Evolutionary conservation across 2,888 invertebrate genomes (phyloP), one percentile per base, ranked within the genome.

Genomic region (Conchocele bisecta): DNA sequence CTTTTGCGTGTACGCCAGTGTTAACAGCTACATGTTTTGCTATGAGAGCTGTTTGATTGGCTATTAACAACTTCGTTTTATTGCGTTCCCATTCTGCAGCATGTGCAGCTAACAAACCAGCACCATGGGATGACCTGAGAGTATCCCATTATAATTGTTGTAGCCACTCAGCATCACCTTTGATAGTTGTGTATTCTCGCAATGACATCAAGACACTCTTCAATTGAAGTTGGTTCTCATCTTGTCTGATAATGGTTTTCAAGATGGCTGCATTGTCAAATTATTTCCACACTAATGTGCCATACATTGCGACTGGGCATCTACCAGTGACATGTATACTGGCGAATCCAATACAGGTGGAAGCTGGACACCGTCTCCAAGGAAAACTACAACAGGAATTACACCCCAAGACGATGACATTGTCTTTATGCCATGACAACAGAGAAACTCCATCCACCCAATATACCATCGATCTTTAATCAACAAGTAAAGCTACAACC

Each of bases 331-430:
- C n/a, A 50, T 50, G 17, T 78, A 78, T n/a, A 78, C 67, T 26
- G 74, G 81, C 28, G 57, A 54, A 54, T 80, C 79, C 42, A 31
- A 39, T 13, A 81, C 81, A 39, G 76, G 81, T 59, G 76, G 79
- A 17, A 77, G 59, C 41, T 81, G 75, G 29, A 72, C 57, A 54
- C 75, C 82, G 57, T 80, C 78, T 15, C 81, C 79, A 56, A 77
- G 42, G 56, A 79, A 72, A 15, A 79, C 73, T 13, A 77, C 77
- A 35, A 79, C 81, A 13, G 81, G 79, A 41, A 81, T 22, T 15
- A 75, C 79, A 28, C 73, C 77, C 77, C 75, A 75, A 22, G 51
- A 33, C 6, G 2, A 15, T 51, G 7, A 2, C 11, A 35, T 33
- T 11, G 31, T 51, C 17, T 51, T 51, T 35, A 33, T 51, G 7